Conservation (phyloP, 2,113 vertebrate genomes). For the crab-eating macaque (Macaca fascicularis) region T2T-MFA8v1.1 NC_088381.1:120322501-120323000, state of each 20-base stretch:
- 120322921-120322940: conserved; percentile 31
- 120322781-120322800: neutral
- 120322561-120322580: neutral
- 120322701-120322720: neutral
- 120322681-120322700: neutral
- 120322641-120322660: conserved; percentile 20
- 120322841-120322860: neutral
- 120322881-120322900: neutral
- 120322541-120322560: neutral
- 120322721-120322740: neutral
- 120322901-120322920: neutral
- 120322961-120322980: neutral
- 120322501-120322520: neutral
- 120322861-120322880: neutral
- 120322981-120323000: neutral
- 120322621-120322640: neutral
- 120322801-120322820: neutral
- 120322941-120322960: conserved; percentile 4
- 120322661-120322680: neutral
- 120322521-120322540: neutral
- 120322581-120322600: neutral
- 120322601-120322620: neutral
- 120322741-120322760: neutral
- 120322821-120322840: neutral
- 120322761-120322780: neutral